These are phyloP conservation scores for Leguminivora glycinivorella DNA, from an alignment of 1,140 invertebrate species.

Conservation along the genomic window DNA sequence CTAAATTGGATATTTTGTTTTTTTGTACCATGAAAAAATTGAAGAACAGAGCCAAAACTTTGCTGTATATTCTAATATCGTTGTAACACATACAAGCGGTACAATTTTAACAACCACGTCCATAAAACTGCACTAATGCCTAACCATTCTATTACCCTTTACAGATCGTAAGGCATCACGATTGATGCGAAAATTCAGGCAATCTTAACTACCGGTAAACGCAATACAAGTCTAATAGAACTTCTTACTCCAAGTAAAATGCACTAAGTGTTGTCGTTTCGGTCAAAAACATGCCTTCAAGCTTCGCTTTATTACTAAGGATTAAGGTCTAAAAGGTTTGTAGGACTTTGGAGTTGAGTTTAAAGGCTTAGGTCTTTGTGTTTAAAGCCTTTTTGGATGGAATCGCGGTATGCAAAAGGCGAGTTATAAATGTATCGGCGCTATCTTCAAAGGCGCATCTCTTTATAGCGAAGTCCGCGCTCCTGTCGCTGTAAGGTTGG, in stretches of 20 bases:
- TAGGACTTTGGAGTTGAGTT: background rate
- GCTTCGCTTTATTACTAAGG: background rate
- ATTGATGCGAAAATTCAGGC: constrained; percentile 12
- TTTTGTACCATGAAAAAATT: too few species aligned
- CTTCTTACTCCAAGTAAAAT: background rate
- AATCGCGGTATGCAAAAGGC: constrained; percentile 45
- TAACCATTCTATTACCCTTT: background rate
- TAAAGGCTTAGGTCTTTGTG: background rate
- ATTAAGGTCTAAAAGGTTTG: background rate
- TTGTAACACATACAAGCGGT: background rate
- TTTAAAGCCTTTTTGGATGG: background rate
- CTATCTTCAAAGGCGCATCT: constrained; percentile 60
- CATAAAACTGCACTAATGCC: background rate
- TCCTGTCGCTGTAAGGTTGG: constrained; percentile 34
- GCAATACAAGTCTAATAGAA: background rate
- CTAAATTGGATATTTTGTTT: too few species aligned
- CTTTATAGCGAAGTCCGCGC: constrained; percentile 44
- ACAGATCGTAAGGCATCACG: background rate
- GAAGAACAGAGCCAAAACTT: too few species aligned
- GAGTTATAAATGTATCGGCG: constrained; percentile 58
- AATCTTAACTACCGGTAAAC: constrained; percentile 5
- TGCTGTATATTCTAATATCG: too few species aligned
- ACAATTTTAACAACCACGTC: background rate
- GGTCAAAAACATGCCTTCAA: background rate
- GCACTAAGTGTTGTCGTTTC: background rate